These are phyloP conservation scores for Alosa alosa DNA, from an alignment of 2,113 vertebrate genomes.

Conservation along the genomic window DNA sequence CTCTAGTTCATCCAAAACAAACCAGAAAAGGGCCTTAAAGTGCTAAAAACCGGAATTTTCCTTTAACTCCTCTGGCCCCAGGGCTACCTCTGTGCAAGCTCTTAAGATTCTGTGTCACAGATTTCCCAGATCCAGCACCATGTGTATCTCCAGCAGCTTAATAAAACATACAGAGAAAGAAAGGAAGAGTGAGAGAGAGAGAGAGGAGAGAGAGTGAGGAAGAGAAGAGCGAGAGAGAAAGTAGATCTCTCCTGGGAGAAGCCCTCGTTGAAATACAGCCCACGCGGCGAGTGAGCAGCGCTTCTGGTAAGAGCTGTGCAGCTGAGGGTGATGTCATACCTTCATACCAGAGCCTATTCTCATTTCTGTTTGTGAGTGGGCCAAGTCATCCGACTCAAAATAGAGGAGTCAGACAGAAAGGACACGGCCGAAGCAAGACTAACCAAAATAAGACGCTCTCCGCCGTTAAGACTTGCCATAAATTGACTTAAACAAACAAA, in stretches of 20 bases:
- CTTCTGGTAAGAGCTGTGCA: slow-evolving; percentile 20
- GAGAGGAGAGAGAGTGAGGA: neutral
- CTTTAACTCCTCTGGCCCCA: neutral
- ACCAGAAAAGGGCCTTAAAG: too few species aligned
- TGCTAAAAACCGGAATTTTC: too few species aligned
- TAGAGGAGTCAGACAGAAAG: slow-evolving; percentile 13
- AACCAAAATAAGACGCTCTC: neutral
- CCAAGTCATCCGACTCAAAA: slow-evolving; percentile 1
- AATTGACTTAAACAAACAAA: neutral
- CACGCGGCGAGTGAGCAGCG: neutral
- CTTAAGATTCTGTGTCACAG: neutral
- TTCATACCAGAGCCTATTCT: slow-evolving; percentile 18
- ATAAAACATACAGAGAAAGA: neutral
- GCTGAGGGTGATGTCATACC: slow-evolving; percentile 33
- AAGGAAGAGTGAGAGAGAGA: neutral
- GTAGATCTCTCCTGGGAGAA: neutral
- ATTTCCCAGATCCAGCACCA: neutral
- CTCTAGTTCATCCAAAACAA: too few species aligned
- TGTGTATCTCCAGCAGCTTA: neutral
- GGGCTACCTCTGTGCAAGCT: neutral
- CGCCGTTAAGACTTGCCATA: neutral
- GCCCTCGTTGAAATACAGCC: slow-evolving; percentile 5
- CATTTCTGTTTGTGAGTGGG: slow-evolving; percentile 9
- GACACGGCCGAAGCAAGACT: neutral
- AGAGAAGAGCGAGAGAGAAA: slow-evolving; percentile 15